Base-by-base conservation (phyloP, 2,113 vertebrate species). In the Hyaena hyaena region DNA sequence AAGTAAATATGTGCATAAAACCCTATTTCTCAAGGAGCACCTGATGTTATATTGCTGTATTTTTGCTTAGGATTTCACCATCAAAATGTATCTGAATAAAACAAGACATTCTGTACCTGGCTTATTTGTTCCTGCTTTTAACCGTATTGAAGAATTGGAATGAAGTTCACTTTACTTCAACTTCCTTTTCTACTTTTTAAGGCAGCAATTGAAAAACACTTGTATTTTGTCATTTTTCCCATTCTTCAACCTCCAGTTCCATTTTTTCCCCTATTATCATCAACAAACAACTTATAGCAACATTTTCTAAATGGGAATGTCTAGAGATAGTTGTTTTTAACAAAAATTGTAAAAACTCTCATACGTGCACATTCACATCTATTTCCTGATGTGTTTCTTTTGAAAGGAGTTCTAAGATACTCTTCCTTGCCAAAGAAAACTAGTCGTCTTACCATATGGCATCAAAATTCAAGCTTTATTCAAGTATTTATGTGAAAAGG, bases 241-340 rank as follows among this genome's bases (percentile, higher is more conserved):
- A 24, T 35, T 82, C 48, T 81, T 71, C 68, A 66, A 66, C 7
- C 24, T 88, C 24, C 7, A 68, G 63, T 90, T 87, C 39, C 15
- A 28, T 83, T 88, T 68, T 68, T 16, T 12, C 35, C 33, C 33
- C 28, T 48, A 15, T 88, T 90, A 83, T 92, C 65, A 88, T 92
- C 23, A 76, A 92, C 24, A 82, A 82, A 82, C 50, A 48, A 31
- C n/a, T 90, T 74, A 74, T 17, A 88, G 76, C 95, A 97, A 90
- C 88, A 88, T 81, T 96, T 84, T 87, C 31, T 84, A 66, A 45
- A 35, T 39, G 24, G 33, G 23, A 88, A 45, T 76, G 65, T 84
- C 88, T 93, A 45, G 28, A 94, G 69, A 74, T 33, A 84, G 88
- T 65, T 96, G 43, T 96, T 97, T 96, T 88, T n/a, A 87, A 85